These are phyloP conservation scores for Pan troglodytes DNA, from an alignment of 2,113 vertebrate genomes.

Conservation along the genomic window DNA sequence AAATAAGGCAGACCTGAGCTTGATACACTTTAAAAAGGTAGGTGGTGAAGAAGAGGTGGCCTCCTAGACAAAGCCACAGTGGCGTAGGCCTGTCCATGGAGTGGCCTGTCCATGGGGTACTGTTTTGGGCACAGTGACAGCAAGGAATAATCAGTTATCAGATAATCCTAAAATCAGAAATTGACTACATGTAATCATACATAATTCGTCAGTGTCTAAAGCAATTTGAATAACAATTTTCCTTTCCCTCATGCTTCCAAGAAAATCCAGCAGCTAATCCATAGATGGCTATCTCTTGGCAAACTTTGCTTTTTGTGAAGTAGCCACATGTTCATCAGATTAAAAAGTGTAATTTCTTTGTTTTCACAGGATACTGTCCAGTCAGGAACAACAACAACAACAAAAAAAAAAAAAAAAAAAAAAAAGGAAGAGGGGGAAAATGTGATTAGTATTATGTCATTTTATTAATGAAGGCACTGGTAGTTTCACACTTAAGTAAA, in stretches of 20 bases:
- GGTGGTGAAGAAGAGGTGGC: not conserved
- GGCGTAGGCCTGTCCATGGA: not conserved
- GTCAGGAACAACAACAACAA: not conserved
- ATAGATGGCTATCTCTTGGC: not conserved
- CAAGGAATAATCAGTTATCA: not conserved
- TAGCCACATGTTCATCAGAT: not conserved
- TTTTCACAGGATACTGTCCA: not conserved
- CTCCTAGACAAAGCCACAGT: not conserved
- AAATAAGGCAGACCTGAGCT: not conserved
- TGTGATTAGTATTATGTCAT: not conserved
- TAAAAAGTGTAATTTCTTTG: not conserved
- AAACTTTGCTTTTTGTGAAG: not conserved
- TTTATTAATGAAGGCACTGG: not conserved
- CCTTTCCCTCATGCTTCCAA: not conserved
- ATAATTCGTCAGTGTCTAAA: not conserved
- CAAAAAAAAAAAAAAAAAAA: not conserved
- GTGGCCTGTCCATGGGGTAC: not conserved
- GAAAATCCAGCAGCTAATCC: not conserved
- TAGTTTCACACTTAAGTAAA: not conserved
- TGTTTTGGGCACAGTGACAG: not conserved
- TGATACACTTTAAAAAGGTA: not conserved
- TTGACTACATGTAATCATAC: not conserved
- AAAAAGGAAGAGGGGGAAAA: not conserved
- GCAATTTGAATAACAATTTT: slow-evolving; percentile 2
- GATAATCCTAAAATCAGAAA: not conserved